Evolutionary conservation across 2,113 vertebrate species (phyloP), one percentile per base, ranked within the genome.

Genomic region (Zapus hudsonius): DNA sequence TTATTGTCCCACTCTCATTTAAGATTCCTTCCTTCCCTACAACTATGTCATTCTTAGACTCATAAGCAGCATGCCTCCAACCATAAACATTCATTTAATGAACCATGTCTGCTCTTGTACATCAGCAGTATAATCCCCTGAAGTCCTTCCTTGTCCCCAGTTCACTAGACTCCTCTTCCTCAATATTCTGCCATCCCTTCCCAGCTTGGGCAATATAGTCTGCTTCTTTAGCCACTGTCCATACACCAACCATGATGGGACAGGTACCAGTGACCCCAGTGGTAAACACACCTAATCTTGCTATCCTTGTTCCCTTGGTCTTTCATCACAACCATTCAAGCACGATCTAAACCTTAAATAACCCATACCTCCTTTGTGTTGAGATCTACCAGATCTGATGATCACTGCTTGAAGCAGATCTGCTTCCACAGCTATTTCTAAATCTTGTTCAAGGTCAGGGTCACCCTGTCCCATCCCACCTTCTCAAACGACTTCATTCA

Each of bases 361-460:
- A 86, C 55, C 29, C 44, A 89, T 25, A 67, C 52, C 31, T 13
- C 12, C 16, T 36, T 90, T 63, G 16, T 19, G 17, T 33, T 66
- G 17, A 25, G 12, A 69, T 82, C 25, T 88, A 70, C 33, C 78
- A 73, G n/a, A 8, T 57, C 81, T 70, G 17, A 15, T 61, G 5
- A 89, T 67, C 40, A 82, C 22, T 87, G 29, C 42, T 92, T 87
- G 52, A 93, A 94, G 31, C 20, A 92, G 44, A 89, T 83, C 25
- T 95, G 36, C 16, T 81, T 95, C 55, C 17, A 76, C 5, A 66
- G 5, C 8, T 44, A 93, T 29, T 29, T 36, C 59, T 87, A 89
- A 78, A 85, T 86, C 66, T 70, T 90, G 17, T 87, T 94, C 88
- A 76, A 95, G 85, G 33, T 91, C 90, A 91, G n/a, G 8, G 4